A percentile compares a stretch with the other conserved stretches of the same genome.
phyloP scores from a whole-genome alignment of 2,888 invertebrate genomes.

The Dynastes tityus region DNA sequence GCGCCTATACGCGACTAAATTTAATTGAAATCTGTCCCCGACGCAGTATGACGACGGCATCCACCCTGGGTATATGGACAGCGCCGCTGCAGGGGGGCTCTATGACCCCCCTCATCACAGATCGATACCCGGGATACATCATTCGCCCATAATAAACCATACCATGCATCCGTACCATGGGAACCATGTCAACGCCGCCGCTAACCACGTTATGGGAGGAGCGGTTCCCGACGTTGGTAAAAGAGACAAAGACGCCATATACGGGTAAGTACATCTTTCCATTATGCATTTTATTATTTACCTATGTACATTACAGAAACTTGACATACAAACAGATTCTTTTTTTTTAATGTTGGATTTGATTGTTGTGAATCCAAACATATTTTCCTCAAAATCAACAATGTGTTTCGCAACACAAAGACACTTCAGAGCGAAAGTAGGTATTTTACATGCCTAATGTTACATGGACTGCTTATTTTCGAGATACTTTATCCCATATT shows the following conservation, averaged over 20 bases:
- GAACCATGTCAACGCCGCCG: conserved; percentile 78
- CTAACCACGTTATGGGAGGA: conserved; percentile 88
- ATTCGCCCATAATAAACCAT: conserved; percentile 87
- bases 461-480: no score
- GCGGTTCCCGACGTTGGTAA: conserved; percentile 92
- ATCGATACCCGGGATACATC: conserved; percentile 80
- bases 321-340: neutral
- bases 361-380: no score
- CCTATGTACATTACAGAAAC: neutral
- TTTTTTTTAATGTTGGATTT: neutral
- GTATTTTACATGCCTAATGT: no score
- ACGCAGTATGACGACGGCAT: conserved; percentile 94
- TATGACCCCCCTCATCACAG: conserved; percentile 82
- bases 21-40: conserved; percentile 48
- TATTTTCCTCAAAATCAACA: no score
- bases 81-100: conserved; percentile 74
- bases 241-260: conserved; percentile 98
- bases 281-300: conserved; percentile 20
- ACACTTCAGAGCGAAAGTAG: no score
- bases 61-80: conserved; percentile 92
- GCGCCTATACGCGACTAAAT: conserved; percentile 40
- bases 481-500: no score
- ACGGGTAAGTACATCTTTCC: conserved; percentile 85
- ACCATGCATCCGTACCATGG: conserved; percentile 87
- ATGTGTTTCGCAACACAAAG: no score